Evolutionary conservation across 2,797 vertebrate species (phyloP), one percentile per base, ranked within the genome.

Genomic region (Notamacropus eugenii): DNA sequence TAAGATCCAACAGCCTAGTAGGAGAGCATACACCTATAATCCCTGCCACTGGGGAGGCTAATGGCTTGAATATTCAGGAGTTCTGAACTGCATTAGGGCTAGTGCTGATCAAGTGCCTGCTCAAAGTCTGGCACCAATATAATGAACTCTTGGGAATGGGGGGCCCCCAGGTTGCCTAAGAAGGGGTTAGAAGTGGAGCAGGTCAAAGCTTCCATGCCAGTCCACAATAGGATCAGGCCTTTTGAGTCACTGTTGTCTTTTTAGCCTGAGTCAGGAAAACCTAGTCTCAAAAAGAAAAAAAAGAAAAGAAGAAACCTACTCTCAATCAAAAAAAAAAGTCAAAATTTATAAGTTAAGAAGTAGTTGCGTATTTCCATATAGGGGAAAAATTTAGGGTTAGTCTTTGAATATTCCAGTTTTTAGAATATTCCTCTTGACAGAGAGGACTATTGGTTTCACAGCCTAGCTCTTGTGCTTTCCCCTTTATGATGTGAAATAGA

Each of bases 1-100:
- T 40, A 27, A 13, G 27, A 58, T 16, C 50, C 27, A 13, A 1
- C 4, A 31, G 50, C 1, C 0, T n/a, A 12, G 19, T 91, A 55
- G 27, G 90, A 2, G 92, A 0, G 74, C 22, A 27, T 22, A 27
- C 1, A 46, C 6, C 40, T 87, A 50, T 46, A 87, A 46, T 87
- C 22, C 31, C 40, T 87, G 22, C 74, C 50, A 28, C 40, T 46
- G 29, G 22, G 19, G 6, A 46, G n/a, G 0, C 67, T 46, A 74
- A 74, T 74, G 62, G 67, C 67, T 40, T 8, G 19, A 82, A 8
- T 82, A 46, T 82, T 22, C 6, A 40, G 67, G n/a, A 82, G 19
- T 46, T 82, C 8, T 22, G n/a, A 82, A 16, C n/a, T 87, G 22
- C 22, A 46, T 27, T 50, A 87, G 40, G 19, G 5, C n/a, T 46